Conservation (phyloP, 1,140 invertebrate genomes). For the Homalodisca vitripennis region DNA sequence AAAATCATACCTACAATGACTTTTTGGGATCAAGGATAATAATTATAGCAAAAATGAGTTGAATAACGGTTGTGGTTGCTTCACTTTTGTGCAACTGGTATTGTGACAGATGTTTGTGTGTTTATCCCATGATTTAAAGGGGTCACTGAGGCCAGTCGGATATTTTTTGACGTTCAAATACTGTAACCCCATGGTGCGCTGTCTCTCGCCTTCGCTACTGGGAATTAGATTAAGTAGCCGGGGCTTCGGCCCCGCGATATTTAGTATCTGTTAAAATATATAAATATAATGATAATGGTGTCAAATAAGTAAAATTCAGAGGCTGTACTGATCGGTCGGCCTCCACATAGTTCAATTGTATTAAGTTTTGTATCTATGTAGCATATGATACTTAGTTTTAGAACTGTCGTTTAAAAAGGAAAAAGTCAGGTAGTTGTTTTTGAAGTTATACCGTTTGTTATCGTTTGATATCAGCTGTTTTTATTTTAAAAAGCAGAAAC, state of each 20-base stretch:
- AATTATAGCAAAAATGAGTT: too few species aligned
- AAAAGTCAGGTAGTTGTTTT: constrained; percentile 9
- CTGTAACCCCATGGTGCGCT: constrained; percentile 6
- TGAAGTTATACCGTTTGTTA: neutral
- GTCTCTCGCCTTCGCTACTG: constrained; percentile 14
- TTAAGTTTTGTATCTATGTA: constrained; percentile 21
- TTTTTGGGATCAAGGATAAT: too few species aligned
- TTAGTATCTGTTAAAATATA: constrained; percentile 15
- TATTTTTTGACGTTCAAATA: neutral
- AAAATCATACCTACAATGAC: too few species aligned
- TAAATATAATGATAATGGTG: constrained; percentile 15
- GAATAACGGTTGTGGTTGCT: too few species aligned
- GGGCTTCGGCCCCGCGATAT: neutral
- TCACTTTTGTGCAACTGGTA: too few species aligned
- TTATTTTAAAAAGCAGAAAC: constrained; percentile 1
- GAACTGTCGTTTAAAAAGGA: constrained; percentile 4
- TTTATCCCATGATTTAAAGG: too few species aligned
- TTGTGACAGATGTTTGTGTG: too few species aligned
- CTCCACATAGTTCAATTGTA: neutral
- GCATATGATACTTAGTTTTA: constrained; percentile 18
- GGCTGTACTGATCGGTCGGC: neutral
- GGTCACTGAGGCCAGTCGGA: too few species aligned
- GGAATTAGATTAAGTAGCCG: constrained; percentile 16
- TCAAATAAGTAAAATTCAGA: constrained; percentile 19
- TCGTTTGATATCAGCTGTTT: neutral